Evolutionary conservation across 2,888 invertebrate genomes (phyloP), one percentile per base, ranked within the genome.

Genomic region (Epicampocera succincta): DNA sequence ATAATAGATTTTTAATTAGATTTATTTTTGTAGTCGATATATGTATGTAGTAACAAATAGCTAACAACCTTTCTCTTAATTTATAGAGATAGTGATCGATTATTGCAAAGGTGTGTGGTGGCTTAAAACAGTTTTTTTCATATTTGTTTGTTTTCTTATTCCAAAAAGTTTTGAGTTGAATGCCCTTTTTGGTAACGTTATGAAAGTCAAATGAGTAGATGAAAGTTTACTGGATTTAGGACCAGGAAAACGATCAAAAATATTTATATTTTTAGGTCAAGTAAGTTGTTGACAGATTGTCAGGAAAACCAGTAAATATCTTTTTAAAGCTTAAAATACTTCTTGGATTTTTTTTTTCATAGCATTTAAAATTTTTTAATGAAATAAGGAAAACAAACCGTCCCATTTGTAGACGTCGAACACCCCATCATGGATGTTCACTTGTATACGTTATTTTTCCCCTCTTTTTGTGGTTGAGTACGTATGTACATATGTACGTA

Each of bases 51-150:
- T 56, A 54, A 1, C 21, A 56, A 54, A 56, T 25, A 56, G 56
- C n/a, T 65, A 38, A 54, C n/a, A 56, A 19, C 63, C 73, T 74
- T 74, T 74, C 73, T 63, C 63, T 65, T 46, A 21, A 46, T 63
- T 63, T 73, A 21, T 44, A 0, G 12, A 63, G 9, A 63, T 73
- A 44, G 33, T 63, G 33, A 63, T 54, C 15, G 42, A 61, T 42
- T 72, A 13, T 19, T 19, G 56, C 21, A 19, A 19, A 38, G 38
- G 15, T 48, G 29, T 71, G 15, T 60, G 8, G 17, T 17, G 25
- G 17, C n/a, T 15, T 21, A 29, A 19, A 29, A 12, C 13, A 29
- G 19, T 54, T 44, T 63, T 1, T 9, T 9, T 9, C 1, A 8
- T 33, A 33, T 33, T 25, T 33, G 8, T 3, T 9, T 33, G 8